Evolutionary conservation across 2,888 invertebrate genomes (phyloP).

Genomic region (Apeira syringaria): DNA sequence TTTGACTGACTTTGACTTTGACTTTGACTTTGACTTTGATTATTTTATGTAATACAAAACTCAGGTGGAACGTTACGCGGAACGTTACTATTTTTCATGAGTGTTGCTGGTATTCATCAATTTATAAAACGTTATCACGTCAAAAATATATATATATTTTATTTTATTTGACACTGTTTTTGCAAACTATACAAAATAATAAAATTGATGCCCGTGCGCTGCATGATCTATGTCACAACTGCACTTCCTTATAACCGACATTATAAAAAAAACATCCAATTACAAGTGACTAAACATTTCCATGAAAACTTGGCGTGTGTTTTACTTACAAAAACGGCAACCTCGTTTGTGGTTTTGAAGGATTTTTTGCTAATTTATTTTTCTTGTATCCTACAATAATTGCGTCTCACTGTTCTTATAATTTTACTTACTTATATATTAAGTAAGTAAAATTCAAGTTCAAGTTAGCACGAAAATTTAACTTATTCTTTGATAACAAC

Average conservation of each 20-base stretch:
- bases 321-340: slow-evolving; percentile 30
- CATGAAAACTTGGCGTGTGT: slow-evolving; percentile 45
- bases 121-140: too few species aligned
- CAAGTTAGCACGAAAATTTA: slow-evolving; percentile 10
- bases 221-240: slow-evolving; percentile 44
- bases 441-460: too few species aligned
- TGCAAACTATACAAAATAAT: slow-evolving; percentile 34
- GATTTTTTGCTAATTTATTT: slow-evolving; percentile 29
- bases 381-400: slow-evolving; percentile 22
- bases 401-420: slow-evolving; percentile 10
- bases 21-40: too few species aligned
- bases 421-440: slow-evolving; percentile 1
- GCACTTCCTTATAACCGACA: slow-evolving; percentile 56
- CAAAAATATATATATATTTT: too few species aligned
- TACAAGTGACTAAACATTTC: slow-evolving; percentile 55
- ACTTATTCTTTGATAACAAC: slow-evolving; percentile 9
- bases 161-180: too few species aligned
- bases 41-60: too few species aligned
- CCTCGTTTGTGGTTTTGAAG: slow-evolving; percentile 23
- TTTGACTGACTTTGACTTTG: too few species aligned
- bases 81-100: too few species aligned
- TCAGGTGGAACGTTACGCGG: too few species aligned
- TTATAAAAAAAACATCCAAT: slow-evolving; percentile 49
- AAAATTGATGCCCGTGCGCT: slow-evolving; percentile 42
- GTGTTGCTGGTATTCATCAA: too few species aligned